These are phyloP conservation scores for Habroteleia sp. DNA, from an alignment of 2,888 invertebrate species.

Conservation along the genomic window DNA sequence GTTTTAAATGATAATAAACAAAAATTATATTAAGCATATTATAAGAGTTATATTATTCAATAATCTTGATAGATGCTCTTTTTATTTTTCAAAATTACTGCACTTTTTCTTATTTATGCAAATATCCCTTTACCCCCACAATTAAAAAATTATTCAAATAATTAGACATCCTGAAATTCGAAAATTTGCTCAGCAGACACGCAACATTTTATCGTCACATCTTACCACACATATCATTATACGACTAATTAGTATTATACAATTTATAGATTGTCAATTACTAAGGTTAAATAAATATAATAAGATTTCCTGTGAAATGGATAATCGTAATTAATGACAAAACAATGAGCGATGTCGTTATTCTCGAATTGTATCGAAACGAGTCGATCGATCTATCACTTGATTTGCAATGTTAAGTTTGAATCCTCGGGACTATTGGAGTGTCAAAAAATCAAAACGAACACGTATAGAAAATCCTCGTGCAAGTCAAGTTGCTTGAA, in stretches of 20 bases:
- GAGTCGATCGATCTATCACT: not conserved
- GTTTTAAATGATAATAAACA: no score
- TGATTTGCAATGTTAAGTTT: constrained; percentile 11
- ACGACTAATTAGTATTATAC: constrained; percentile 47
- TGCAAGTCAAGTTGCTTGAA: constrained; percentile 3
- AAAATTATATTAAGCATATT: no score
- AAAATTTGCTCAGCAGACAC: constrained; percentile 37
- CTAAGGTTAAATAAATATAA: constrained; percentile 41
- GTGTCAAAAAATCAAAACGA: constrained; percentile 51
- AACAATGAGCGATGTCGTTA: constrained; percentile 23
- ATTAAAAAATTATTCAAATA: not conserved
- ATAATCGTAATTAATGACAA: constrained; percentile 17
- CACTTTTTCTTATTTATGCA: no score
- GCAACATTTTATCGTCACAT: constrained; percentile 16
- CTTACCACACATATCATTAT: constrained; percentile 44
- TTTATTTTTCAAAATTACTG: no score
- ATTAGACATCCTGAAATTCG: constrained; percentile 6
- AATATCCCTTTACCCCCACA: no score
- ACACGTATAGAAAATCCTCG: constrained; percentile 18
- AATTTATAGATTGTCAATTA: constrained; percentile 51
- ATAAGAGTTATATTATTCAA: no score
- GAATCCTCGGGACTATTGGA: constrained; percentile 3
- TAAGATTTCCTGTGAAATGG: constrained; percentile 28
- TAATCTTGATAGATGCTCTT: no score
- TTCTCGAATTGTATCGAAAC: constrained; percentile 28